Conservation (phyloP, 2,797 vertebrate species). For the Parambassis ranga region DNA sequence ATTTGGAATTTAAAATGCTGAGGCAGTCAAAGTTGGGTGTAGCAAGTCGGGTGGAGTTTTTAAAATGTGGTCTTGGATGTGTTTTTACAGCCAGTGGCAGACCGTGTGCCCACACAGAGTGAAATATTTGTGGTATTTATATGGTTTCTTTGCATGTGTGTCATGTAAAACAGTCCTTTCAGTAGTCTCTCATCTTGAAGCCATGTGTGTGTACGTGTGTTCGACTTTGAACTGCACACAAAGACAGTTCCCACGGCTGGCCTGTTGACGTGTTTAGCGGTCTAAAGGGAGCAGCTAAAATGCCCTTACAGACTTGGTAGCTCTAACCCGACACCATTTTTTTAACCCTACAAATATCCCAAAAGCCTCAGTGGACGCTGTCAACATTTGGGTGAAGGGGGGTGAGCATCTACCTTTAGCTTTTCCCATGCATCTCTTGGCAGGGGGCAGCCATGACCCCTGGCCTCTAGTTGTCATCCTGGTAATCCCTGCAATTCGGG, state of each 20-base stretch:
- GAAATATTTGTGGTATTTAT: constrained; percentile 24
- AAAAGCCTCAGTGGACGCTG: constrained; percentile 39
- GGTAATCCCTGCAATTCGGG: constrained; percentile 61
- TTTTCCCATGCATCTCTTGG: constrained; percentile 70
- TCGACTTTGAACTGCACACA: constrained; percentile 50
- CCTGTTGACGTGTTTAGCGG: constrained; percentile 66
- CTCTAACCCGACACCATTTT: constrained; percentile 54
- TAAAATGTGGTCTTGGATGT: constrained; percentile 1
- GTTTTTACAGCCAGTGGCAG: constrained; percentile 28
- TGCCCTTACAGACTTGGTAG: constrained; percentile 49
- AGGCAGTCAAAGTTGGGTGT: background rate
- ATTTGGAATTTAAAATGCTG: constrained; percentile 1
- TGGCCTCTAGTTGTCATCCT: constrained; percentile 51
- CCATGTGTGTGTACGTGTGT: constrained; percentile 55
- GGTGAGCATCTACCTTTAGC: constrained; percentile 47
- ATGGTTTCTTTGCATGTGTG: constrained; percentile 38
- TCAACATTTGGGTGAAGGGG: constrained; percentile 53
- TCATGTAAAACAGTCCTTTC: constrained; percentile 79
- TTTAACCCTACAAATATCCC: constrained; percentile 35
- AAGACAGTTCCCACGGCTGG: constrained; percentile 49
- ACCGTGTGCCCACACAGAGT: constrained; percentile 8
- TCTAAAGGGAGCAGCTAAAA: constrained; percentile 57
- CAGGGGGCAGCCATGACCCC: constrained; percentile 60
- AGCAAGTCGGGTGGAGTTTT: constrained; percentile 5
- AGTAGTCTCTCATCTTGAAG: constrained; percentile 57